Evolutionary conservation across 1,140 invertebrate species (phyloP).

Genomic region (Conus betulinus): DNA sequence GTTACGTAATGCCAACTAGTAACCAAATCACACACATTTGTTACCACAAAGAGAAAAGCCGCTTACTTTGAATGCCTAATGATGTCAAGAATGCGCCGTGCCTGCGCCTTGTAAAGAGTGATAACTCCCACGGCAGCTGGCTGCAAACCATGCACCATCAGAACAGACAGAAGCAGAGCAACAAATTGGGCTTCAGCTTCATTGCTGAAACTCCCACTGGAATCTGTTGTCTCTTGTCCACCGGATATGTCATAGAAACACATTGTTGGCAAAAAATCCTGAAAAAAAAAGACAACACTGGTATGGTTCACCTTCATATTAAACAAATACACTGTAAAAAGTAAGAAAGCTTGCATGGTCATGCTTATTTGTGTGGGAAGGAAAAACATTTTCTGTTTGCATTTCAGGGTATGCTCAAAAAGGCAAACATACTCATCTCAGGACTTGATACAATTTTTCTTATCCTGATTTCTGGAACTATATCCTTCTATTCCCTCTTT

Average conservation of each 20-base stretch:
- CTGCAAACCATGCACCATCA: conserved; percentile 55
- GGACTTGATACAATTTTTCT: too few species aligned
- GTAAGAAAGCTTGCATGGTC: too few species aligned
- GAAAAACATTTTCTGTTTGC: too few species aligned
- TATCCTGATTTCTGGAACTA: too few species aligned
- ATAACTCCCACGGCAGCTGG: conserved; percentile 64
- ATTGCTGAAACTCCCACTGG: conserved; percentile 63
- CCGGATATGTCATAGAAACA: conserved; percentile 67
- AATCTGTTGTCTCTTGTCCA: conserved; percentile 58
- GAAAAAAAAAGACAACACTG: conserved; percentile 29
- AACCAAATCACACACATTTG: not conserved
- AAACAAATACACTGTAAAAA: not conserved
- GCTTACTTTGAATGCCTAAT: conserved; percentile 40
- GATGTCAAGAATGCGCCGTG: conserved; percentile 49
- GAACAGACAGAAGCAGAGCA: conserved; percentile 55
- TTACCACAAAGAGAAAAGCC: not conserved
- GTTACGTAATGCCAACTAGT: too few species aligned
- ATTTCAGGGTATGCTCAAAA: too few species aligned
- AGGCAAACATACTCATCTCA: too few species aligned
- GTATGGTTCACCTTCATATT: too few species aligned
- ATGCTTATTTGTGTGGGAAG: too few species aligned
- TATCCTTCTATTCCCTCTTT: too few species aligned
- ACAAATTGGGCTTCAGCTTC: conserved; percentile 64
- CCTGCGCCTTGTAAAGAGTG: conserved; percentile 69
- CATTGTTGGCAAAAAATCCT: conserved; percentile 60